Percentiles rank a stretch among this genome's conserved stretches.
These are phyloP conservation scores for Phalacrocorax aristotelis DNA, from an alignment of 2,113 vertebrate species.

Conservation along the genomic window DNA sequence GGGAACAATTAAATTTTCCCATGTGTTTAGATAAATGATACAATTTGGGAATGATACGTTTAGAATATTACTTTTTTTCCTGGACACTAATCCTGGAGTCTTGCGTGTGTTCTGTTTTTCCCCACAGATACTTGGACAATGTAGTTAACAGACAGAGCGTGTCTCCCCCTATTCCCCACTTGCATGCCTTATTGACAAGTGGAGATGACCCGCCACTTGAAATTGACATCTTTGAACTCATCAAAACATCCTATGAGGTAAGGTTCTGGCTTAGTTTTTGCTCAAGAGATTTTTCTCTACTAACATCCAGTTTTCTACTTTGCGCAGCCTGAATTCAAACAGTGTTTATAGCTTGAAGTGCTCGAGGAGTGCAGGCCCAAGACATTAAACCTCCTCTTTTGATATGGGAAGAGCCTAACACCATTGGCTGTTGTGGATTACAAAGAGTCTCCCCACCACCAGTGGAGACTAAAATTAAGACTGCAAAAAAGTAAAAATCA, in stretches of 20 bases:
- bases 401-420: neutral
- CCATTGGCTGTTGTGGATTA: neutral
- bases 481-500: neutral
- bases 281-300: neutral
- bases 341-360: neutral
- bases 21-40: neutral
- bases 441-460: neutral
- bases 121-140: constrained; percentile 90
- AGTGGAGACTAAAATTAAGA: neutral
- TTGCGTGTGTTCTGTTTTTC: neutral
- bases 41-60: neutral
- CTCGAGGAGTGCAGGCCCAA: neutral
- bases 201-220: constrained; percentile 87
- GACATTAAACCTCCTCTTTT: neutral
- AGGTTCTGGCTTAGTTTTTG: neutral
- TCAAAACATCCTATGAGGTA: constrained; percentile 93
- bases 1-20: neutral
- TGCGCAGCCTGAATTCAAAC: neutral
- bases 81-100: neutral
- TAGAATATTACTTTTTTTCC: neutral
- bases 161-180: constrained; percentile 88
- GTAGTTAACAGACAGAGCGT: constrained; percentile 91
- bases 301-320: neutral
- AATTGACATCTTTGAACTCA: constrained; percentile 91
- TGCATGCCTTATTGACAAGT: constrained; percentile 88